Evolutionary conservation across 2,113 vertebrate genomes (phyloP).

Genomic region (Drymodes brunneopygia): DNA sequence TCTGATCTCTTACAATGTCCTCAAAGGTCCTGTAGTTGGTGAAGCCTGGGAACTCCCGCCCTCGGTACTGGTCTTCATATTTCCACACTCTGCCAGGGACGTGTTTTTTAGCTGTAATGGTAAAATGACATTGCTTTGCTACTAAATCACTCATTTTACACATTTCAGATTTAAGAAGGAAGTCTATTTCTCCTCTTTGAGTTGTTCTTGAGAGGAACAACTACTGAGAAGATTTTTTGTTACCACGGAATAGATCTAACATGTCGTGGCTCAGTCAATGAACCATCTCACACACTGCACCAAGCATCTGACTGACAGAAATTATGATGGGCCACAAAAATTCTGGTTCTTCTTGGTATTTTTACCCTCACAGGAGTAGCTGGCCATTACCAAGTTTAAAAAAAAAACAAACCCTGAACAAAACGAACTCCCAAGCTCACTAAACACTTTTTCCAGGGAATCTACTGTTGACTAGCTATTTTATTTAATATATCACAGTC

Average conservation of each 20-base stretch:
- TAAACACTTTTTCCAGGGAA: background rate
- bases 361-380: background rate
- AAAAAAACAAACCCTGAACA: background rate
- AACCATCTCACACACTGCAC: background rate
- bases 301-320: background rate
- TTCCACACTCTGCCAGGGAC: conserved; percentile 30
- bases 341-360: background rate
- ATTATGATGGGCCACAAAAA: background rate
- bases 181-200: background rate
- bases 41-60: conserved; percentile 84
- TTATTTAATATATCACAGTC: background rate
- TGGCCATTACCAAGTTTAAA: background rate
- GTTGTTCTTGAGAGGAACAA: background rate
- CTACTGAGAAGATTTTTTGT: background rate
- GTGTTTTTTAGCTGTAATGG: conserved; percentile 53
- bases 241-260: background rate
- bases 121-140: background rate
- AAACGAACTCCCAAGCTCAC: background rate
- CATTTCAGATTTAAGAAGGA: background rate
- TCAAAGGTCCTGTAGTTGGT: conserved; percentile 85
- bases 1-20: conserved; percentile 75
- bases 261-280: background rate
- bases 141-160: background rate
- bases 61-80: conserved; percentile 77
- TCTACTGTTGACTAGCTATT: background rate